Base-by-base conservation (phyloP, 2,797 vertebrate genomes). In the Florisuga fusca region DNA sequence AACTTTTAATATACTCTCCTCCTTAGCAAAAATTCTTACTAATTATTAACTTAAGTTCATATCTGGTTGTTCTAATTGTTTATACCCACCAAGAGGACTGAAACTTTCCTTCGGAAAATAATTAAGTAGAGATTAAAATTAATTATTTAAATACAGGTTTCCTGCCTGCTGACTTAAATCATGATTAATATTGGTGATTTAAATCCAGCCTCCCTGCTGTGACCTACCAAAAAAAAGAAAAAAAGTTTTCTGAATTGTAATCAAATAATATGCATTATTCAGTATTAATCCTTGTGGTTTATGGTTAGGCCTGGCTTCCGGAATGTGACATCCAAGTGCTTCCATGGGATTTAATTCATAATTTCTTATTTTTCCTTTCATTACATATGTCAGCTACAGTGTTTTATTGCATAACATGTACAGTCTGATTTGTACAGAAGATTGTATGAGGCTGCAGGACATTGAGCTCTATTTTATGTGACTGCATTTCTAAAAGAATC, bases 151-250 rank as follows among this genome's bases (percentile, higher is more conserved):
- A 87, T 74, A 67, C 15, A 74, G 4, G 26, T 68, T 91, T 93
- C 86, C 88, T 94, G 84, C 75, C 71, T 92, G 68, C 53, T 96
- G 78, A 87, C 82, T 95, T 90, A 79, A 89, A 87, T 74, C n/a
- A 45, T 79, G 7, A 94, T 90, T 93, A 75, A 67, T 92, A 90
- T 53, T 57, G 11, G 53, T 46, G 84, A 89, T 77, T 93, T 92
- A 89, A 92, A 92, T 90, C 53, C 84, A 92, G 57, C 31, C 36
- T 64, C 54, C 90, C 80, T 74, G 73, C 90, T 96, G 94, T 0
- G 23, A 87, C 41, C 61, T 87, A 87, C 91, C 77, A 90, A 94
- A 95, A 90, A 96, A 95, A 94, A 82, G 10, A 36, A 41, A 41
- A 41, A 41, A 41, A 41, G 41, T 94, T 95, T 80, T 38, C 83